A percentile compares a stretch with the other conserved stretches of the same genome.
phyloP scores from a whole-genome alignment of 2,113 vertebrate genomes.

The Eulemur macaco region DNA sequence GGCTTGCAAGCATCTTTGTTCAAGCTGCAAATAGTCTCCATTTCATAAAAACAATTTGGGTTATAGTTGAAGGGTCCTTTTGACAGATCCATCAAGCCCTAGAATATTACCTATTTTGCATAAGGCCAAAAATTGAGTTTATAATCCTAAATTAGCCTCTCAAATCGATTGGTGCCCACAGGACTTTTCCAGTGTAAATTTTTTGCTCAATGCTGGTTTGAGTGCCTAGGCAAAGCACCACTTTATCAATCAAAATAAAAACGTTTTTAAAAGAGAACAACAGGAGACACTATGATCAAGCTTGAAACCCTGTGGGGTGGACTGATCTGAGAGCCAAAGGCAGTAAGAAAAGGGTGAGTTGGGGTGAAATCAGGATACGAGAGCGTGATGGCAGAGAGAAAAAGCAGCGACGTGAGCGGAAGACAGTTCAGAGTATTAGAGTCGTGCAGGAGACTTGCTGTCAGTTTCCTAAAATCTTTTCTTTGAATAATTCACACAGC shows the following conservation, averaged over 20 bases:
- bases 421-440: background rate
- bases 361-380: background rate
- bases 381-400: background rate
- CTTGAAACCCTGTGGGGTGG: background rate
- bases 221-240: background rate
- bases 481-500: conserved; percentile 33
- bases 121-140: background rate
- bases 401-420: too few species aligned
- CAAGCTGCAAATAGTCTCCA: background rate
- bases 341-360: background rate
- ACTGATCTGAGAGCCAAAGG: background rate
- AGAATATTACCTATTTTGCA: background rate
- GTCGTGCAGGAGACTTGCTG: background rate
- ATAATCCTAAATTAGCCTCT: background rate
- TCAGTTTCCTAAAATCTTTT: background rate
- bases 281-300: background rate
- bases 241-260: background rate
- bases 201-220: background rate
- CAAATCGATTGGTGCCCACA: background rate
- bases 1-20: background rate
- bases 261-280: background rate
- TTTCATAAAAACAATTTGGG: background rate
- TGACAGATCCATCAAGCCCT: background rate
- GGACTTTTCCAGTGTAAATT: background rate
- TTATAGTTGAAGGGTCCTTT: background rate